Base-by-base conservation (phyloP, 2,888 invertebrate species). In the Nasonovia ribisnigri region DNA sequence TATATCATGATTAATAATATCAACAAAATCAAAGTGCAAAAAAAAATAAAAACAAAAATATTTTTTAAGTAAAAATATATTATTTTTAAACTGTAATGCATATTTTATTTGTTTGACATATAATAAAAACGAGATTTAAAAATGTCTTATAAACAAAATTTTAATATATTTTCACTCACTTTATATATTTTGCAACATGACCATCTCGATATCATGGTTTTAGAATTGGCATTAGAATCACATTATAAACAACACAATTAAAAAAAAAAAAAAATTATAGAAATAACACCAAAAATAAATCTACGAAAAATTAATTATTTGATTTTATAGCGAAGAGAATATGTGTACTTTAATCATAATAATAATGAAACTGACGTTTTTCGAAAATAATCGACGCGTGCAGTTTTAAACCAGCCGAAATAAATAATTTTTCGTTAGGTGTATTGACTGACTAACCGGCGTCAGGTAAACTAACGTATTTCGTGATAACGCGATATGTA, bases 401-500 rank as follows among this genome's bases (percentile, higher is more conserved):
- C 54, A 54, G 43, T 84, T 84, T 92, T 29, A 36, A 60, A 92
- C 46, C 60, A n/a, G n/a, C 16, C 51, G 88, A 77, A 43, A 46
- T n/a, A 57, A 84, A 84, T 84, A 89, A 57, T 57, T 77, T 77
- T 26, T 90, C 54, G 57, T 48, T 51, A 84, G 93, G 60, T 90
- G 90, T 51, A 42, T 87, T n/a, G 93, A 93, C 90, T 86, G 60
- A 60, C 93, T 93, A 86, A 93, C 93, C 93, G 93, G 93, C 90
- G 93, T 86, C 93, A 67, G 86, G 86, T 93, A 86, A 93, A 93
- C 93, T 93, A 42, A 93, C 93, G 86, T 87, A 93, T 88, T 90
- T 90, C 93, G 93, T 93, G 93, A 93, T 93, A 93, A 93, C 93
- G 90, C 93, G 84, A 90, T 86, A 86, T 86, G 90, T 90, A 90